Evolutionary conservation across 2,888 invertebrate genomes (phyloP), one percentile per base, ranked within the genome.

Genomic region (Clepsis dumicolana): DNA sequence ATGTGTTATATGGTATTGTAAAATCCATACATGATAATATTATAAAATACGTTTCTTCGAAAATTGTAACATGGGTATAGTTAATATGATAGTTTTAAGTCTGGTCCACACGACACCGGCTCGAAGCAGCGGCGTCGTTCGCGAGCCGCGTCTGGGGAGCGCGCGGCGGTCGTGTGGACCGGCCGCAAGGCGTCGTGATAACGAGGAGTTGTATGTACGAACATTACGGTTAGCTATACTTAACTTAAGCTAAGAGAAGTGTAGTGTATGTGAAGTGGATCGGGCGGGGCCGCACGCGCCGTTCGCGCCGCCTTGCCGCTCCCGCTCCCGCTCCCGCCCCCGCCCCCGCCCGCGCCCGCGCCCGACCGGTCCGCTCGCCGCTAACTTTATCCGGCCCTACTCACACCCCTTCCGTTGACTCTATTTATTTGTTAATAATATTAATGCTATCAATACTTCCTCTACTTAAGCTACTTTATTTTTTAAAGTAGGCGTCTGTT

Each of bases 251-350:
- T 70, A 68, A 53, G 67, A 64, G 69, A 71, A 71, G 72, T 70
- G 71, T 72, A 77, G 76, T 72, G 67, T 70, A 73, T 68, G 72
- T 73, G 61, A 71, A 68, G 71, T 70, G 73, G 67, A 70, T 60
- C 70, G 68, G 73, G 65, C 73, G 71, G 71, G 72, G 71, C 64
- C 65, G 70, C 57, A 94, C 94, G 69, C 79, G 83, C 90, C 32
- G 95, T 95, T 79, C 90, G 75, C 73, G 69, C 65, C 64, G 70
- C 57, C 94, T 94, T 79, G 84, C 90, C 32, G 95, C 95, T 79
- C 90, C 64, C 65, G 70, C 57, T 94, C 94, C 66, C 53, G 64
- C 38, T 63, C 68, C 56, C 56, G 68, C 69, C 57, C 64, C 75
- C 73, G 67, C 64, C 65, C 70, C 53, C 94, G 94, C 79, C 90